These are phyloP conservation scores for Neosilurus mollespiculum DNA, from an alignment of 2,797 vertebrate species.

Conservation along the genomic window DNA sequence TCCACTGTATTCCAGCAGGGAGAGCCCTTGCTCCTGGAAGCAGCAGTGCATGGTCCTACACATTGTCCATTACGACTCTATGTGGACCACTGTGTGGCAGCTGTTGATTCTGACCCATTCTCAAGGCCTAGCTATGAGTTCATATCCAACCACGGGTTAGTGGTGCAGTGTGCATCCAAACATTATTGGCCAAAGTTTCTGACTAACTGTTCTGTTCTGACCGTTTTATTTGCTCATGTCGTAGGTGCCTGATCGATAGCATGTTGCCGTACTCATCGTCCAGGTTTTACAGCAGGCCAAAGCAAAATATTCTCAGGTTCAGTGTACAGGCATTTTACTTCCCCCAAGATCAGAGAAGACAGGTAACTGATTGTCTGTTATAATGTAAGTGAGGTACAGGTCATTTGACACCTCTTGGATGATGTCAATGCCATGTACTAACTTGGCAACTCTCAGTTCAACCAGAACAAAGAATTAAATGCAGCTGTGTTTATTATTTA, in stretches of 20 bases:
- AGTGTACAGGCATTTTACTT: slow-evolving; percentile 60
- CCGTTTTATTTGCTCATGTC: slow-evolving; percentile 3
- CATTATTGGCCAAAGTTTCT: background rate
- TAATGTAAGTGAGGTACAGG: background rate
- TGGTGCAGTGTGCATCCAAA: background rate
- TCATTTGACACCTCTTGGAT: background rate
- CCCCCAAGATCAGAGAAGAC: slow-evolving; percentile 28
- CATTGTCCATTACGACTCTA: slow-evolving; percentile 56
- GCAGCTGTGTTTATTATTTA: background rate
- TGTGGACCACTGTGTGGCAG: slow-evolving; percentile 58
- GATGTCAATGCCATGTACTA: background rate
- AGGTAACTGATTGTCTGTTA: slow-evolving; percentile 39
- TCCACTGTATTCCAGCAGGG: slow-evolving; percentile 65
- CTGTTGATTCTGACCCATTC: slow-evolving; percentile 49
- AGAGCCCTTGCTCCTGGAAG: slow-evolving; percentile 64
- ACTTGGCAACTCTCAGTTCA: background rate
- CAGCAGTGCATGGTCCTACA: slow-evolving; percentile 48
- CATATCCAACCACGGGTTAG: slow-evolving; percentile 60
- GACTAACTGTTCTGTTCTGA: background rate
- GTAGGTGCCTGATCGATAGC: slow-evolving; percentile 63
- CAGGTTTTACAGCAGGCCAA: slow-evolving; percentile 50
- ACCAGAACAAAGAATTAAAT: background rate
- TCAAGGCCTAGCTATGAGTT: slow-evolving; percentile 60
- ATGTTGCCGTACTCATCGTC: slow-evolving; percentile 58
- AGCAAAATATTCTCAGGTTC: slow-evolving; percentile 56